Conservation (phyloP, 2,888 invertebrate species). For the Xylota segnis region DNA sequence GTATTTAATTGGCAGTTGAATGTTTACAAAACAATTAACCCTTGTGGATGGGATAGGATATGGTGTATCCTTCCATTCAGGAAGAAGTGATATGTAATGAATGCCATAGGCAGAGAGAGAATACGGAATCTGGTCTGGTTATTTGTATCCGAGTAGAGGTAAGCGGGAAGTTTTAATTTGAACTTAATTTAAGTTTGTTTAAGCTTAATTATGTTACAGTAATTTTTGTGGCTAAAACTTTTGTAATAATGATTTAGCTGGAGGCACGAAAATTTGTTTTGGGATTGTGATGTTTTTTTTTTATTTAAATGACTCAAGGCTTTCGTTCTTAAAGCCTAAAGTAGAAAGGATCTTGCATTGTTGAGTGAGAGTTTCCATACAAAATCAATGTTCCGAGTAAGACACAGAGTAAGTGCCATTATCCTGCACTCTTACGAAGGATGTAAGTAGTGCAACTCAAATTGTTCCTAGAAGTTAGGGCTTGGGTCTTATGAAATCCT, state of each 20-base stretch:
- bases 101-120: constrained; percentile 1
- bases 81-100: neutral
- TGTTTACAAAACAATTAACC: constrained; percentile 69
- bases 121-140: constrained; percentile 16
- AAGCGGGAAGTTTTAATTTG: constrained; percentile 21
- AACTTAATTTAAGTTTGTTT: constrained; percentile 42
- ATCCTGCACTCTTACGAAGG: no score
- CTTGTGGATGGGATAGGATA: constrained; percentile 38
- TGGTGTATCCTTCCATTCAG: constrained; percentile 19
- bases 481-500: no score
- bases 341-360: no score
- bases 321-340: no score
- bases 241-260: neutral
- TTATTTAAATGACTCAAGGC: no score
- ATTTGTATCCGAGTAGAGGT: constrained; percentile 1
- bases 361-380: no score
- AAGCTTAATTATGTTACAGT: constrained; percentile 8
- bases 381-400: no score
- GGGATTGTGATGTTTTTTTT: no score
- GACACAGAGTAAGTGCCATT: no score
- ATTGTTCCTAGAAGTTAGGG: no score
- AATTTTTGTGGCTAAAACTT: neutral
- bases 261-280: no score
- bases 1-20: constrained; percentile 63
- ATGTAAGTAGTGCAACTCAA: no score